Percentiles rank a stretch among this genome's conserved stretches.
Evolutionary conservation across 2,888 invertebrate genomes (phyloP).

Genomic region (Proisotoma minuta): DNA sequence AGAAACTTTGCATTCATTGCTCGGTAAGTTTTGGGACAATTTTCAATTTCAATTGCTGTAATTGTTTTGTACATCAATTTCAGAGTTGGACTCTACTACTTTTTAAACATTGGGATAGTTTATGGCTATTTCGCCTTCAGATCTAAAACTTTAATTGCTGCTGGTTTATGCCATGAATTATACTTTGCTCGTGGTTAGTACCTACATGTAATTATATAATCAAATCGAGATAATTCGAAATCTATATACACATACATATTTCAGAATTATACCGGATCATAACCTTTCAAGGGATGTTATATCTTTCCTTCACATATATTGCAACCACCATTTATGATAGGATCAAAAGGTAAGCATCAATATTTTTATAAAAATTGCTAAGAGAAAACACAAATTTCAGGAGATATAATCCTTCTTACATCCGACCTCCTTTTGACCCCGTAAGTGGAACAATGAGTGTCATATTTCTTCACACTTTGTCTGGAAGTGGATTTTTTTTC

Average conservation of each 20-base stretch:
- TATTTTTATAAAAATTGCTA: too few species aligned
- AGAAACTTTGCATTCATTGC: constrained; percentile 3
- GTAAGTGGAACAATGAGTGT: background rate
- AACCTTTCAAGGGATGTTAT: background rate
- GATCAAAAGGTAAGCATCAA: background rate
- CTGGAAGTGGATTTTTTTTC: constrained; percentile 9
- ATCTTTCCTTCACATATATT: background rate
- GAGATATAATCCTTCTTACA: background rate
- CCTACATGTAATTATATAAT: background rate
- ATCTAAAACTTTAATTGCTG: background rate
- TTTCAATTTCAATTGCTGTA: background rate
- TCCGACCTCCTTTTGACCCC: background rate
- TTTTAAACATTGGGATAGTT: background rate
- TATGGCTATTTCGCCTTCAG: background rate
- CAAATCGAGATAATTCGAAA: background rate
- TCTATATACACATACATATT: background rate
- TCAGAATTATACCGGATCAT: constrained; percentile 6
- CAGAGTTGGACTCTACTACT: constrained; percentile 10
- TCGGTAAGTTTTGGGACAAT: background rate
- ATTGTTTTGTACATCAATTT: background rate
- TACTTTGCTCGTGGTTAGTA: background rate
- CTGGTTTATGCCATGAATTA: background rate
- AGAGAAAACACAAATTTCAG: too few species aligned
- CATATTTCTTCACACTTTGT: constrained; percentile 1
- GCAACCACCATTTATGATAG: background rate